Percentiles rank a stretch among this genome's conserved stretches.
Evolutionary conservation across 2,113 vertebrate species (phyloP).

Genomic region (Xenotilapia leptura): DNA sequence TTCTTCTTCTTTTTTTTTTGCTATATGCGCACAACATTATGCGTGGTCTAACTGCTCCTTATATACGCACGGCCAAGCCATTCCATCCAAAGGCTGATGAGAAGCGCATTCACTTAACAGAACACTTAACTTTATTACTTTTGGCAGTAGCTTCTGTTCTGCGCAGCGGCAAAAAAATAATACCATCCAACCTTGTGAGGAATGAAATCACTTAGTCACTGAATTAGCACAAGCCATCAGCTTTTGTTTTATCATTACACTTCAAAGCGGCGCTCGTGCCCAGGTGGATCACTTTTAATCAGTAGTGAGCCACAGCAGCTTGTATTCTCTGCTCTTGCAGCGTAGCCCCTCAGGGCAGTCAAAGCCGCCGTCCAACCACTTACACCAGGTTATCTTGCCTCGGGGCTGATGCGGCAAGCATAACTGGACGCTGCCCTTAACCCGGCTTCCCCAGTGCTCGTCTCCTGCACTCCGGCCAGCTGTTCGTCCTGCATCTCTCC

Average conservation of each 20-base stretch:
- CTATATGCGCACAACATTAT: not conserved
- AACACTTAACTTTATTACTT: conserved; percentile 57
- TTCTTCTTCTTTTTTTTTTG: not conserved
- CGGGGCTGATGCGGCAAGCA: conserved; percentile 17
- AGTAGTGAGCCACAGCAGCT: conserved; percentile 46
- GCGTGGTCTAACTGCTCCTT: not conserved
- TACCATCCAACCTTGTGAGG: conserved; percentile 12
- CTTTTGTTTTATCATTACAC: conserved; percentile 51
- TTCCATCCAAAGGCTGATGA: conserved; percentile 18
- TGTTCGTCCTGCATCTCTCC: no score
- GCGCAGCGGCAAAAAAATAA: conserved; percentile 44
- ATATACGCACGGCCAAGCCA: not conserved
- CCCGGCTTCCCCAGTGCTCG: not conserved
- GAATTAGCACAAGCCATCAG: conserved; percentile 51
- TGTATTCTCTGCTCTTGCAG: conserved; percentile 5
- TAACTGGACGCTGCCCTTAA: conserved; percentile 31
- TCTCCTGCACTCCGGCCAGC: conserved; percentile 16
- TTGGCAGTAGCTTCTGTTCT: conserved; percentile 32
- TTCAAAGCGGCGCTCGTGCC: conserved; percentile 46
- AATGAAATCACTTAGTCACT: conserved; percentile 51
- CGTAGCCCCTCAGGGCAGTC: conserved; percentile 38
- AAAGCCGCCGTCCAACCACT: not conserved
- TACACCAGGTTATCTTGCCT: conserved; percentile 18
- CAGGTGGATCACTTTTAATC: conserved; percentile 62
- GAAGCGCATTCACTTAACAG: conserved; percentile 28